phyloP scores from a whole-genome alignment of 2,797 vertebrate species.

The Hypotaenidia okinawae region DNA sequence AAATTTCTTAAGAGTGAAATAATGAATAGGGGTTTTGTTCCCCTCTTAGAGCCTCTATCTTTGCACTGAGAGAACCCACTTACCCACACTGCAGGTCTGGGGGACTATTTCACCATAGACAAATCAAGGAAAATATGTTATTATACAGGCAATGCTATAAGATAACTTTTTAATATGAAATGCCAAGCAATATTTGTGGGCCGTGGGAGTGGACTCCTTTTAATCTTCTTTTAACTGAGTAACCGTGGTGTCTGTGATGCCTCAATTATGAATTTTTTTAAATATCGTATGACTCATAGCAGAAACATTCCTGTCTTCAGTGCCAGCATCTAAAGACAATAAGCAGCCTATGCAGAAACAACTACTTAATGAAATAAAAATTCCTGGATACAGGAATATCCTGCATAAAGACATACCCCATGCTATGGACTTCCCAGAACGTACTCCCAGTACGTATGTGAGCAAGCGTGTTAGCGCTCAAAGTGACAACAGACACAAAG shows the following conservation, averaged over 20 bases:
- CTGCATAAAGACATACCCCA: neutral
- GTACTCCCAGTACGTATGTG: fast-evolving
- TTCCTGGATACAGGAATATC: neutral
- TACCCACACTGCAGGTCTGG: neutral
- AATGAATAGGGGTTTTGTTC: slow-evolving; percentile 13
- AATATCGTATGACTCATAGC: slow-evolving; percentile 24
- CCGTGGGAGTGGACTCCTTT: neutral
- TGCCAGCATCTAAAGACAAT: slow-evolving; percentile 21
- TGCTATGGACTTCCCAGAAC: neutral
- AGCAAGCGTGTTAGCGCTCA: neutral
- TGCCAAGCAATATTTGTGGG: neutral
- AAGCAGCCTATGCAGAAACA: neutral
- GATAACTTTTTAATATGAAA: neutral
- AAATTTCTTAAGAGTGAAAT: neutral
- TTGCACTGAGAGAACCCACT: neutral
- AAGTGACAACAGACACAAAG: neutral
- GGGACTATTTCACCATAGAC: neutral
- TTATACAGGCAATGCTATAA: neutral
- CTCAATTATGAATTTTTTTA: neutral
- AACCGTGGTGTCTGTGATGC: neutral
- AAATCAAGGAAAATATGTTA: neutral
- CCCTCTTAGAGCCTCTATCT: neutral
- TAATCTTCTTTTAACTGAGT: neutral
- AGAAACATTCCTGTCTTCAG: neutral
- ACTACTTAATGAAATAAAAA: neutral